phyloP scores from a whole-genome alignment of 2,888 invertebrate genomes.

The Carcina quercana region DNA sequence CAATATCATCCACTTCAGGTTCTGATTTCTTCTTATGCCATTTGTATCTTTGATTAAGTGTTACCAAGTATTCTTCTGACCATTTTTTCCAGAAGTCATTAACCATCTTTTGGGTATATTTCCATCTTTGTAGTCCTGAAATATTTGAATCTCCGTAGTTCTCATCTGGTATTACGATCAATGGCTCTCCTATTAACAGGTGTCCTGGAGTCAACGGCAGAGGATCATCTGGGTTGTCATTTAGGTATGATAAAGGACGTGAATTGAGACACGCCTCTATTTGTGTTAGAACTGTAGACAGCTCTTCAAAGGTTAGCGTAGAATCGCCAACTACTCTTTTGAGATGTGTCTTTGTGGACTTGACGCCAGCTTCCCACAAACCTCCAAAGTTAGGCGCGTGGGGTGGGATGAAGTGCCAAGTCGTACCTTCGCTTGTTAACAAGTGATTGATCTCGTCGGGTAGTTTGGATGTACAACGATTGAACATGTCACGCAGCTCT shows the following conservation, averaged over 20 bases:
- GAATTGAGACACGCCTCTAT: constrained; percentile 19
- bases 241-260: constrained; percentile 11
- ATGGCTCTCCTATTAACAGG: constrained; percentile 18
- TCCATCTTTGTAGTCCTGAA: constrained; percentile 14
- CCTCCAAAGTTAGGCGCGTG: constrained; percentile 15
- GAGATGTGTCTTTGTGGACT: constrained; percentile 7
- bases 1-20: constrained; percentile 7
- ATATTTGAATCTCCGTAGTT: constrained; percentile 3
- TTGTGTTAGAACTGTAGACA: constrained; percentile 15
- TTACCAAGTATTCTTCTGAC: constrained; percentile 18
- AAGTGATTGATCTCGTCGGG: background rate
- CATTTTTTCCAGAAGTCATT: constrained; percentile 20
- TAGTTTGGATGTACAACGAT: background rate
- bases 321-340: constrained; percentile 8
- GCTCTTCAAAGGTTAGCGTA: constrained; percentile 15
- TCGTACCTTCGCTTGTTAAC: constrained; percentile 1
- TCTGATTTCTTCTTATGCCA: constrained; percentile 11
- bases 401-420: constrained; percentile 16
- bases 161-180: constrained; percentile 13
- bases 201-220: constrained; percentile 17
- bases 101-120: constrained; percentile 17
- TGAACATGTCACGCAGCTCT: background rate
- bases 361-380: constrained; percentile 14
- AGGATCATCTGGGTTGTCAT: constrained; percentile 15
- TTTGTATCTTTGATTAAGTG: constrained; percentile 14